Evolutionary conservation across 2,113 vertebrate species (phyloP).

Genomic region (Bos taurus): DNA sequence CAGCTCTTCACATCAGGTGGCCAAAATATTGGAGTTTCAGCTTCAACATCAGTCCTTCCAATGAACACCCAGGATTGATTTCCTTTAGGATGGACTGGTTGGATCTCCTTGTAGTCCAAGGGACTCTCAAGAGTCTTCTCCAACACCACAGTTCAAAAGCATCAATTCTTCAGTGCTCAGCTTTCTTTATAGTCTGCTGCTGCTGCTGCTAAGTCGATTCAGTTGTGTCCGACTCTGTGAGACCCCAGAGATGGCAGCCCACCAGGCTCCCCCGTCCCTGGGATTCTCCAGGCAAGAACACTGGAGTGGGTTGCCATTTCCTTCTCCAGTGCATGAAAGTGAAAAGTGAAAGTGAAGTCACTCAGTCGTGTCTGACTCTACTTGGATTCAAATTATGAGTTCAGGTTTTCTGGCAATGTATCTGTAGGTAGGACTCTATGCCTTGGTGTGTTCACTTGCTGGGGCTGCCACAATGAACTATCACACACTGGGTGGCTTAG

Average conservation of each 20-base stretch:
- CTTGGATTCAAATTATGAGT: not conserved
- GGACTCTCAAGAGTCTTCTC: not conserved
- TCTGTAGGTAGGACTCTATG: not conserved
- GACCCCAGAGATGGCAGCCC: too few species aligned
- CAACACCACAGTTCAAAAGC: not conserved
- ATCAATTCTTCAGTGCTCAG: rapidly evolving
- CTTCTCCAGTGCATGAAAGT: too few species aligned
- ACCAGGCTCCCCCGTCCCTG: too few species aligned
- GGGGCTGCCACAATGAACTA: not conserved
- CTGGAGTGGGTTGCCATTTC: too few species aligned
- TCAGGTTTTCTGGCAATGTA: not conserved
- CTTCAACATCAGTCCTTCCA: not conserved
- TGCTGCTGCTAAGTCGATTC: too few species aligned
- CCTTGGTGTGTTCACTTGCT: not conserved
- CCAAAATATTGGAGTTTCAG: not conserved
- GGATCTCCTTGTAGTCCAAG: not conserved
- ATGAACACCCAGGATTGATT: not conserved
- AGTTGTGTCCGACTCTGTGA: too few species aligned
- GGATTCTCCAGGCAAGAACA: too few species aligned
- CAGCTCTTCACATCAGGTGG: not conserved
- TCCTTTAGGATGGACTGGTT: not conserved
- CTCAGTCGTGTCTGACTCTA: not conserved
- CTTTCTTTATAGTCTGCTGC: not conserved
- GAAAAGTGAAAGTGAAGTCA: too few species aligned
- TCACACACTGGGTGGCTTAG: not conserved